Conservation (phyloP, 2,888 invertebrate species). For the Agrotis puta region DNA sequence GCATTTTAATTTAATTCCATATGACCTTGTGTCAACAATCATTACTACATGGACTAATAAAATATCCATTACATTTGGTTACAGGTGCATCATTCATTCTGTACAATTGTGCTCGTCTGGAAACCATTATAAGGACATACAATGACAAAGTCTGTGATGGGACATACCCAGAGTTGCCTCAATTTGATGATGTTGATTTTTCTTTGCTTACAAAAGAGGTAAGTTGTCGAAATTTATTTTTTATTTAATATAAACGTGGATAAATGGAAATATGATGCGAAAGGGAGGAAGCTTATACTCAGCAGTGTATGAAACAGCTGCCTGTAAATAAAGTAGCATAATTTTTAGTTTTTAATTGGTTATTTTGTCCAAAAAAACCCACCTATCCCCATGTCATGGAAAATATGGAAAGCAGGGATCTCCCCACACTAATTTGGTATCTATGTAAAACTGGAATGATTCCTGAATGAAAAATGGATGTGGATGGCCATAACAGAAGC, state of each 20-base stretch:
- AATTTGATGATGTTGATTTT: conserved; percentile 91
- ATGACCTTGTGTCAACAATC: conserved; percentile 27
- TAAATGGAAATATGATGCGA: not conserved
- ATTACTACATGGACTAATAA: conserved; percentile 33
- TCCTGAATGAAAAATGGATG: too few species aligned
- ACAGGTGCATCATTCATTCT: conserved; percentile 94
- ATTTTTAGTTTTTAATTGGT: too few species aligned
- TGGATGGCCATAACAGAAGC: too few species aligned
- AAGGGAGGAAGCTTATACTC: too few species aligned
- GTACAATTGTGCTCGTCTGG: conserved; percentile 94
- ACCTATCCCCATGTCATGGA: too few species aligned
- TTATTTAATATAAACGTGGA: not conserved
- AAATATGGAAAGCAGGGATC: too few species aligned
- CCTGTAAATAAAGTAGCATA: too few species aligned
- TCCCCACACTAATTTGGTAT: too few species aligned
- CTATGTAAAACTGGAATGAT: too few species aligned
- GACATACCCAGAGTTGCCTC: conserved; percentile 92
- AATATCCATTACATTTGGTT: conserved; percentile 51
- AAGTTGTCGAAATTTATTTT: conserved; percentile 51
- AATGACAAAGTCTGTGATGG: conserved; percentile 89
- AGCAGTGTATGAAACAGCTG: too few species aligned
- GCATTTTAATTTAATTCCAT: conserved; percentile 1
- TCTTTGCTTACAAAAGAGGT: conserved; percentile 92
- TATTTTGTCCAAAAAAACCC: too few species aligned
- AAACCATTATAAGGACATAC: conserved; percentile 92